Conservation (phyloP, 2,888 invertebrate genomes). For the Mayetiola destructor region DNA sequence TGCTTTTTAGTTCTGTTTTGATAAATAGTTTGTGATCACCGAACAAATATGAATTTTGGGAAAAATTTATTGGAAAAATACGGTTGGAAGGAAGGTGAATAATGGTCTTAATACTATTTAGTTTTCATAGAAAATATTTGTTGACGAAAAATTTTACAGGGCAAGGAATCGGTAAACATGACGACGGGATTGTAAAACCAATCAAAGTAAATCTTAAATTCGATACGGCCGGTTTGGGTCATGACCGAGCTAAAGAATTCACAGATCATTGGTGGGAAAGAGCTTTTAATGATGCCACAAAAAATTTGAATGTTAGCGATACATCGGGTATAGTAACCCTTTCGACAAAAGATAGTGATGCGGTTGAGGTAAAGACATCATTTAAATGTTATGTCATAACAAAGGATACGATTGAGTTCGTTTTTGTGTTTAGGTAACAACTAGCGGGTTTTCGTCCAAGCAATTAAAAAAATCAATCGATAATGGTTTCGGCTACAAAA, state of each 20-base stretch:
- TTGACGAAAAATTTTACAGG: constrained; percentile 39
- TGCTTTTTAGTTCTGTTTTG: too few relatives aligned
- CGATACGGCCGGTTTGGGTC: constrained; percentile 56
- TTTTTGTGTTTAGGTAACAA: not conserved
- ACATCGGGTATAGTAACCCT: constrained; percentile 1
- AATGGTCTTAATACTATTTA: not conserved
- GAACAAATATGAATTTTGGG: constrained; percentile 27
- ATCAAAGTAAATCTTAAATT: constrained; percentile 61
- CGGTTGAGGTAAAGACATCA: not conserved
- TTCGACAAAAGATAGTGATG: constrained; percentile 14
- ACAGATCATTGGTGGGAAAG: constrained; percentile 66
- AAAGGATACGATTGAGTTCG: not conserved
- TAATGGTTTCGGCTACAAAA: not conserved
- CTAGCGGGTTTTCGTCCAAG: not conserved
- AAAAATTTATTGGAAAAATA: constrained; percentile 30
- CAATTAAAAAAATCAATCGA: not conserved
- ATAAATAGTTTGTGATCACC: too few relatives aligned
- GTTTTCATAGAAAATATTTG: not conserved
- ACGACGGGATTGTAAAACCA: constrained; percentile 55
- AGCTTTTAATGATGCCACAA: constrained; percentile 52
- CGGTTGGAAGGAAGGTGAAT: constrained; percentile 32
- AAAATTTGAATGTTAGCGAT: constrained; percentile 41
- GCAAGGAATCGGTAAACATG: constrained; percentile 62
- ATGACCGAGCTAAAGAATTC: constrained; percentile 51
- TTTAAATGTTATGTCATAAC: not conserved